Conservation (phyloP, 2,888 invertebrate species). For the Drosophila atroscutellata region DNA sequence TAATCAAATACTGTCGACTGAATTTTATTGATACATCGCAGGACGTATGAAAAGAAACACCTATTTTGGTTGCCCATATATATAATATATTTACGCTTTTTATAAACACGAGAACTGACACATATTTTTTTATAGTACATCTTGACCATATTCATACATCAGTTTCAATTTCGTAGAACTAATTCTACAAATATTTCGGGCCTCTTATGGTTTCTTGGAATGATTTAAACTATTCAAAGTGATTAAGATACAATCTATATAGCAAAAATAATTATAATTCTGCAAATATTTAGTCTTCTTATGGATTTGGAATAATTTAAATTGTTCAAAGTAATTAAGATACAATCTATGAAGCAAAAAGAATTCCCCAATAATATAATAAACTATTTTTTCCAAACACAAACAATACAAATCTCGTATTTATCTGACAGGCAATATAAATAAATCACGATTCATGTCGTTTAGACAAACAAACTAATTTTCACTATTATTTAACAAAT, state of each 20-base stretch:
- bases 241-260: conserved; percentile 21
- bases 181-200: conserved; percentile 4
- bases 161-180: conserved; percentile 15
- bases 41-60: background rate
- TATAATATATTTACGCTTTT: background rate
- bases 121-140: background rate
- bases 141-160: background rate
- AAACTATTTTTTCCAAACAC: conserved; percentile 20
- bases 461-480: conserved; percentile 65
- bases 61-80: background rate
- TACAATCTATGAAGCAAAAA: conserved; percentile 15
- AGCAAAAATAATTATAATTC: conserved; percentile 9
- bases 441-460: conserved; percentile 70
- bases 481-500: conserved; percentile 76
- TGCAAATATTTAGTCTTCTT: conserved; percentile 1
- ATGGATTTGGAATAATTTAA: background rate
- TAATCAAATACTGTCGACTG: conserved; percentile 20
- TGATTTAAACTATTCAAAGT: conserved; percentile 7
- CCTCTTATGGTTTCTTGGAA: background rate
- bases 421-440: conserved; percentile 42
- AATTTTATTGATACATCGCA: background rate
- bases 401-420: conserved; percentile 32
- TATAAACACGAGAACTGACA: background rate
- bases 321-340: conserved; percentile 22
- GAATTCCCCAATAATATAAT: conserved; percentile 30